phyloP scores from a whole-genome alignment of 2,113 vertebrate species.

The Dolichotis patagonum region DNA sequence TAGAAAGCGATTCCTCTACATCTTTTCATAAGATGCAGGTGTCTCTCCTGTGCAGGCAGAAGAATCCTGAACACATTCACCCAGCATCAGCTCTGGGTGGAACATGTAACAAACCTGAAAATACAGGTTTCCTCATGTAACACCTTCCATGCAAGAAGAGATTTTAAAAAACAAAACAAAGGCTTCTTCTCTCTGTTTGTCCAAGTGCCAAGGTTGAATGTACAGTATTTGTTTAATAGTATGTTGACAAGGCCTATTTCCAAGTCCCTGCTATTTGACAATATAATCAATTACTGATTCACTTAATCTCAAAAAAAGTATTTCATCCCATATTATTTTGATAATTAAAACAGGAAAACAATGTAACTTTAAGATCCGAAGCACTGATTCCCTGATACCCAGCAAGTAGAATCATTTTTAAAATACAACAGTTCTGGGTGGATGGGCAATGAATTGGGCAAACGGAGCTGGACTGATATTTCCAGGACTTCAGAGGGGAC shows the following conservation, averaged over 20 bases:
- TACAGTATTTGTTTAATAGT: conserved; percentile 40
- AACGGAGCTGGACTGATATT: not conserved
- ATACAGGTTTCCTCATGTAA: conserved; percentile 53
- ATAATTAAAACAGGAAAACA: conserved; percentile 65
- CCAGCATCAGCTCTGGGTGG: not conserved
- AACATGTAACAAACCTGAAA: conserved; percentile 38
- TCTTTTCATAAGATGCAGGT: not conserved
- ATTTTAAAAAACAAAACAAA: not conserved
- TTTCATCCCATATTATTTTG: conserved; percentile 54
- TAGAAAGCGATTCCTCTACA: not conserved
- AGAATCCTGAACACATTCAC: not conserved
- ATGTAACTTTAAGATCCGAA: conserved; percentile 48
- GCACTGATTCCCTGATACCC: not conserved
- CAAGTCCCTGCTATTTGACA: conserved; percentile 68
- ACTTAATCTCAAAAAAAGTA: conserved; percentile 52
- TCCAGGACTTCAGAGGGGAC: not conserved
- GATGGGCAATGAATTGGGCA: not conserved
- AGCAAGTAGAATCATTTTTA: not conserved
- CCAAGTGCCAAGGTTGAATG: conserved; percentile 34
- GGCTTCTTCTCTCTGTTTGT: conserved; percentile 39
- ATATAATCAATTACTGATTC: conserved; percentile 54
- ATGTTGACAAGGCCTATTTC: conserved; percentile 63
- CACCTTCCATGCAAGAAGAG: not conserved
- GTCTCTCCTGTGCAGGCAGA: not conserved
- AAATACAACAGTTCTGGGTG: not conserved